Conservation (phyloP, 2,113 vertebrate species). For the Oriolus oriolus region DNA sequence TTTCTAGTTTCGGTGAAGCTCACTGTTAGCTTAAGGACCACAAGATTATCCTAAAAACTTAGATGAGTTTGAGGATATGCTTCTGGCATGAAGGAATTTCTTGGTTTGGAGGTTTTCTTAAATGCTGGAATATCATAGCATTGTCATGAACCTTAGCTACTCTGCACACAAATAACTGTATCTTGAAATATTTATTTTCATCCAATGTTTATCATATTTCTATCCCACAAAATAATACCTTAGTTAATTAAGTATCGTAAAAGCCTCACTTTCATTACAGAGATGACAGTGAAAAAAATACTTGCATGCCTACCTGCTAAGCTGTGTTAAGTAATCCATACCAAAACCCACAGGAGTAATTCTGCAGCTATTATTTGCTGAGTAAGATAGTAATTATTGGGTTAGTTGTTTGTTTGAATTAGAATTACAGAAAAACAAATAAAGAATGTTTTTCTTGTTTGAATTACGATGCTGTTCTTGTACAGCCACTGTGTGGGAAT, state of each 20-base stretch:
- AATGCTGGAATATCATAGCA: neutral
- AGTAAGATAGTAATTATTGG: neutral
- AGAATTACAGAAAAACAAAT: neutral
- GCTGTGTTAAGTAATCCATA: neutral
- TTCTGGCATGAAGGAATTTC: neutral
- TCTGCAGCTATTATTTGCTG: neutral
- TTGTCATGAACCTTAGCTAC: neutral
- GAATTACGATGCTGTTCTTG: neutral
- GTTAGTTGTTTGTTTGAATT: neutral
- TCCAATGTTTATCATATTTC: neutral
- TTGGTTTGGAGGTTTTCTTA: neutral
- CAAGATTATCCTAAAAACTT: neutral
- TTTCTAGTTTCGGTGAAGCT: neutral
- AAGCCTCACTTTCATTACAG: neutral
- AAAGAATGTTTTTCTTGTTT: neutral
- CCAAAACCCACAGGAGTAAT: neutral
- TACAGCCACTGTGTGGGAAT: neutral
- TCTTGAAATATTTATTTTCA: neutral
- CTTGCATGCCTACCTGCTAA: neutral
- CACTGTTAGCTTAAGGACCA: neutral
- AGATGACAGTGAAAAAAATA: neutral
- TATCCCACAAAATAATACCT: neutral
- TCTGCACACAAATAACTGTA: neutral
- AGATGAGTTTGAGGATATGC: neutral
- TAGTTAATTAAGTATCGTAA: neutral